phyloP scores from a whole-genome alignment of 2,888 invertebrate species.

The Darwinula stevensoni region DNA sequence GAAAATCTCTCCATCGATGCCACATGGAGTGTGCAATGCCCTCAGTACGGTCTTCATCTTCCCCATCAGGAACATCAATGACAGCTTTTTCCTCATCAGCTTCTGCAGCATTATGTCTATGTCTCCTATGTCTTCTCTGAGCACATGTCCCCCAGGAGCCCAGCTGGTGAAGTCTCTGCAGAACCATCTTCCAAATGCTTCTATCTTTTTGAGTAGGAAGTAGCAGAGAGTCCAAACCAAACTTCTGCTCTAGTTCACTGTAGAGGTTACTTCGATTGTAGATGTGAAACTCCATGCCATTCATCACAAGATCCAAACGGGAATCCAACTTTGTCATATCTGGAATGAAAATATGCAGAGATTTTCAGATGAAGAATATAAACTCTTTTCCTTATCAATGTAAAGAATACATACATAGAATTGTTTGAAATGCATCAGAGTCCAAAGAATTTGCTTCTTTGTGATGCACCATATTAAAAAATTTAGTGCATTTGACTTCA shows the following conservation, averaged over 20 bases:
- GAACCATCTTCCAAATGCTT: neutral
- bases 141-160: neutral
- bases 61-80: slow-evolving; percentile 8
- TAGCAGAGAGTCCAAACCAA: slow-evolving; percentile 50
- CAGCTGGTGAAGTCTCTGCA: neutral
- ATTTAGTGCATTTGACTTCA: no score
- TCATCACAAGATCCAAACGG: slow-evolving; percentile 57
- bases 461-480: no score
- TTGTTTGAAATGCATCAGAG: no score
- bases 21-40: neutral
- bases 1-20: slow-evolving; percentile 45
- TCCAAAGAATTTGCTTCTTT: no score
- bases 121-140: no score
- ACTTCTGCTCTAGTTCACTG: slow-evolving; percentile 52
- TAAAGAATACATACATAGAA: no score
- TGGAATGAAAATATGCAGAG: slow-evolving; percentile 20
- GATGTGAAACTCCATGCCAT: slow-evolving; percentile 78
- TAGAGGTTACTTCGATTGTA: slow-evolving; percentile 76
- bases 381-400: no score
- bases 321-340: slow-evolving; percentile 87
- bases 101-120: no score
- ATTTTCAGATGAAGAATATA: no score
- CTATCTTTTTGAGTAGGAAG: slow-evolving; percentile 19
- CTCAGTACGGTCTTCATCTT: no score
- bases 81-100: no score